Evolutionary conservation across 1,140 invertebrate genomes (phyloP), one percentile per base, ranked within the genome.

Genomic region (Drosophila willistoni): DNA sequence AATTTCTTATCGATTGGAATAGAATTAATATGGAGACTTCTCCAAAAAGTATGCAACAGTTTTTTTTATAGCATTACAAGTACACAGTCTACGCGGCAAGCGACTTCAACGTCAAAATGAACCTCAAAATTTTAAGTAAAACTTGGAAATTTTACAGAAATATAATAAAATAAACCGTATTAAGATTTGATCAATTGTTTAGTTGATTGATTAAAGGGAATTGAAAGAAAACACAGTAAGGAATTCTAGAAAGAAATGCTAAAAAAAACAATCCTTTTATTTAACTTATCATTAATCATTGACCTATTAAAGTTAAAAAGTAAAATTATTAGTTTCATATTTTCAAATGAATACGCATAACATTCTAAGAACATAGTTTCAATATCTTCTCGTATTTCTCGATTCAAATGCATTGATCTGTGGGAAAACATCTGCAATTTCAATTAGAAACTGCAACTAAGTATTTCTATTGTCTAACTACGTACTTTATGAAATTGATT

Each of bases 11-110:
- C 62, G 74, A 77, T 71, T 57, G 51, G n/a, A 55, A 36, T 25
- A 59, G 34, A 51, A 71, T 54, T 68, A 66, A 79, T 57, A 51
- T 9, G 2, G 71, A 62, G 83, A 69, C 14, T 22, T 36, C 55
- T 36, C 83, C 72, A 73, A 82, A 39, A 79, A 87, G 66, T 82
- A 79, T 86, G 82, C 82, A 87, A 79, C 72, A 79, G 57, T 68
- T 73, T 86, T 73, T 86, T 68, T 62, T 2, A 6, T 25, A 19
- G 7, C 56, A 14, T 17, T 4, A 36, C 14, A 59, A 29, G 39
- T 62, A 14, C 29, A 39, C 12, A 36, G 33, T 57, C 6, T 36
- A 6, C n/a, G 12, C n/a, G 5, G 7, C 7, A 9, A 62, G 13
- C 9, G 9, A 51, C 44, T 51, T 51, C 44, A 51, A 51, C 22